A percentile compares a stretch with the other conserved stretches of the same genome.
These are phyloP conservation scores for Ephydatia muelleri DNA, from an alignment of 37 sponge, comb jelly and placozoan species.

Conservation along the genomic window DNA sequence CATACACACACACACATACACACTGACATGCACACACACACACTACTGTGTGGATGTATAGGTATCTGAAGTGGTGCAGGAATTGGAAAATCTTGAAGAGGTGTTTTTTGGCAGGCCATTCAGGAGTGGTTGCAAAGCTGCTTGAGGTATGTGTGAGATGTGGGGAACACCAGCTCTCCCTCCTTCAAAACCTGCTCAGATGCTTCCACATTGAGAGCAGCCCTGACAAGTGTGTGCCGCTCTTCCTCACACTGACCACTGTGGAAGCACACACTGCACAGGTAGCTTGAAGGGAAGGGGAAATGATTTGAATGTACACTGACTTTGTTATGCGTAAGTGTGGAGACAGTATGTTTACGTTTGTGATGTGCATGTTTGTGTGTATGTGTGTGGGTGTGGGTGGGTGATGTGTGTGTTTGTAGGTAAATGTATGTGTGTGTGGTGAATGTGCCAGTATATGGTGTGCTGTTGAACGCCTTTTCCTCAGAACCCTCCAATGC, in stretches of 20 bases:
- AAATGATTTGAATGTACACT: not conserved
- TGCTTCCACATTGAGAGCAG: constrained; percentile 47
- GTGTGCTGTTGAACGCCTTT: not conserved
- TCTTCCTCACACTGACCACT: constrained; percentile 46
- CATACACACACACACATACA: too few species aligned
- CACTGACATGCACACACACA: too few species aligned
- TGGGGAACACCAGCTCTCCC: constrained; percentile 12
- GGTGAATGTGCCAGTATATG: too few species aligned
- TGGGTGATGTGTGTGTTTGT: not conserved
- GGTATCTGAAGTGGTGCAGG: constrained; percentile 39
- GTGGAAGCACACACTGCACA: constrained; percentile 24
- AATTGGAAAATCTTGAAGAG: constrained; percentile 52
- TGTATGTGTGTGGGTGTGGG: not conserved
- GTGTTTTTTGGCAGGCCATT: constrained; percentile 59
- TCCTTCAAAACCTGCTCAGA: constrained; percentile 29
- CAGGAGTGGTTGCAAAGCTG: constrained; percentile 64
- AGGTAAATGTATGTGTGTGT: not conserved
- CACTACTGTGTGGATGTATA: not conserved
- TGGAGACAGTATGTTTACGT: too few species aligned
- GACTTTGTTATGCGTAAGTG: too few species aligned
- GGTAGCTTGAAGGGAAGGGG: not conserved
- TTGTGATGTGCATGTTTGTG: not conserved
- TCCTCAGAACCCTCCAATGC: not conserved
- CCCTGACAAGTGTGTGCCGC: constrained; percentile 28
- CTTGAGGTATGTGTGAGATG: constrained; percentile 15